Evolutionary conservation across 2,888 invertebrate genomes (phyloP).

Genomic region (Hirtodrosophila cameraria): DNA sequence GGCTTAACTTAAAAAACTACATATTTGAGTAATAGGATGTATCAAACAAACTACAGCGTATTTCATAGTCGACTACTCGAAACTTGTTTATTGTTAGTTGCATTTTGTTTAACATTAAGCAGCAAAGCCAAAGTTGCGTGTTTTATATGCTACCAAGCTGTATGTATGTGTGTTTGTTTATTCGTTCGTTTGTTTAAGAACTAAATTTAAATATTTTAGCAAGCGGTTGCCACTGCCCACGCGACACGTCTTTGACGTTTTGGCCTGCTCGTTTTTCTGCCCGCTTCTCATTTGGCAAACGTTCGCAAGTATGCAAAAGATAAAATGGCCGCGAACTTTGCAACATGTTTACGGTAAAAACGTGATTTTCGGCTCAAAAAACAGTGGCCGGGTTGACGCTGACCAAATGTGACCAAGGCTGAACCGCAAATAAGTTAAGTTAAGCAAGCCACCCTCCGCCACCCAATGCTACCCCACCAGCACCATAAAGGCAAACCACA

Average conservation of each 20-base stretch:
- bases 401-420: slow-evolving; percentile 75
- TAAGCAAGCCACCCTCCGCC: slow-evolving; percentile 59
- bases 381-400: slow-evolving; percentile 35
- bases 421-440: slow-evolving; percentile 74
- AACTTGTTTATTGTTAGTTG: background rate
- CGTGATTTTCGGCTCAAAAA: slow-evolving; percentile 75
- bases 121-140: slow-evolving; percentile 15
- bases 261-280: slow-evolving; percentile 61
- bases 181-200: slow-evolving; percentile 33
- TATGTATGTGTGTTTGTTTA: slow-evolving; percentile 14
- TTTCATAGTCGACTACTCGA: too few species aligned
- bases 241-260: slow-evolving; percentile 69
- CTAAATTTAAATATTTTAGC: slow-evolving; percentile 71
- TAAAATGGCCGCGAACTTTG: slow-evolving; percentile 76
- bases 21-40: too few species aligned
- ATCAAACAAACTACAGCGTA: too few species aligned
- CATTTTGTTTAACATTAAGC: slow-evolving; percentile 3
- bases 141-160: slow-evolving; percentile 22
- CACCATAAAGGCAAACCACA: slow-evolving; percentile 33
- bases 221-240: slow-evolving; percentile 23
- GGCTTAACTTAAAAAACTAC: too few species aligned
- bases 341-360: slow-evolving; percentile 80
- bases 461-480: background rate
- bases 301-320: slow-evolving; percentile 61
- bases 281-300: slow-evolving; percentile 22